Percentiles rank a stretch among this genome's conserved stretches.
phyloP scores from a whole-genome alignment of 2,797 vertebrate genomes.

The Coluber constrictor region DNA sequence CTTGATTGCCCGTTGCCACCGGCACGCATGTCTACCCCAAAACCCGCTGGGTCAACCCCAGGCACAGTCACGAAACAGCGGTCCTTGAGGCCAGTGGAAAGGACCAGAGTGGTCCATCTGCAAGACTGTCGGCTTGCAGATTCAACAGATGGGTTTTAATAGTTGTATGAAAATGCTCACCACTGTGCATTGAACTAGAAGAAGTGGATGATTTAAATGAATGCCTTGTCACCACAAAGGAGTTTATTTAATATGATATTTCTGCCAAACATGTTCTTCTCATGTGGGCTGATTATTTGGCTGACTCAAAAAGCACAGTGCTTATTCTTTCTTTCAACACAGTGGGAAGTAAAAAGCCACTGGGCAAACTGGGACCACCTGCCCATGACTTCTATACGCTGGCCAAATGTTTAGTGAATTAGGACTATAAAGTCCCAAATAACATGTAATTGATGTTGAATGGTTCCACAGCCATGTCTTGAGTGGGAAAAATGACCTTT shows the following conservation, averaged over 20 bases:
- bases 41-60: too few relatives aligned
- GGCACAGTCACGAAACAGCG: too few relatives aligned
- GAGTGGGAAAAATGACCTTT: accelerated
- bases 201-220: not conserved
- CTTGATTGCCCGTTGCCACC: too few relatives aligned
- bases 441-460: not conserved
- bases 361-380: not conserved
- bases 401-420: accelerated
- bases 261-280: not conserved
- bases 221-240: not conserved
- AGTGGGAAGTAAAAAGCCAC: not conserved
- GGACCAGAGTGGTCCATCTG: too few relatives aligned
- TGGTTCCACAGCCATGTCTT: not conserved
- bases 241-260: not conserved
- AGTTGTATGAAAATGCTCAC: not conserved
- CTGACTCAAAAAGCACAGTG: not conserved
- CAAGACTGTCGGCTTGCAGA: not conserved
- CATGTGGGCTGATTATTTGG: not conserved
- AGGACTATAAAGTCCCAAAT: not conserved
- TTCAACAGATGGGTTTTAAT: not conserved
- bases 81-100: too few relatives aligned
- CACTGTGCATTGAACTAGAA: not conserved
- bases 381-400: not conserved
- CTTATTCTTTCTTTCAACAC: not conserved
- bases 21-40: too few relatives aligned